Base-by-base conservation (phyloP, 2,888 invertebrate species). In the Odiellus spinosus region DNA sequence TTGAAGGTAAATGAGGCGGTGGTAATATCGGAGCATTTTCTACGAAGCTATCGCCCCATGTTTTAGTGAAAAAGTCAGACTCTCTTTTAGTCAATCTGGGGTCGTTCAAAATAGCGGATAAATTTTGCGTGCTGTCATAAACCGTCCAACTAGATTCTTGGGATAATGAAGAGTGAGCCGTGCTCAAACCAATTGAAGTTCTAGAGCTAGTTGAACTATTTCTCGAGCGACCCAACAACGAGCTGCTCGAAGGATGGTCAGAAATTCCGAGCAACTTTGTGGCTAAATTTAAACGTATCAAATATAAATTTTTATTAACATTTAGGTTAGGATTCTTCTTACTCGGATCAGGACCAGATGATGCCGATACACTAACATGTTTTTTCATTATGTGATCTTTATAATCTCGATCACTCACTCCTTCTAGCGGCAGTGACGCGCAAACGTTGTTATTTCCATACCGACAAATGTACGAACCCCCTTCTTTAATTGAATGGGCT, bases 41-140 rank as follows among this genome's bases (percentile, higher is more conserved):
- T 17, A 88, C 76, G 67, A 98, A 98, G 49, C 77, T 74, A 60
- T 93, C 93, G 40, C 98, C 96, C 96, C 96, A 98, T 52, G 90
- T 90, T 66, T 87, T 88, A 0, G 91, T 91, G 62, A 98, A 91
- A 62, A 98, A 88, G 66, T 91, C 74, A 59, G 63, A 83, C 67
- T 90, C 95, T 55, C 90, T 82, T 61, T 81, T 78, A 32, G 64
- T 60, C 26, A 67, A 63, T 53, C 81, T 80, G 0, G 95, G 95
- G 67, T 96, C 93, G 69, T 93, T 95, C 52, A 96, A 73, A 55
- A 90, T 90, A 48, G 93, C 90, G 34, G 95, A 87, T 55, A 96
- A 73, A 68, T 93, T 95, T 68, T 93, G 93, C 44, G 85, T 78
- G 44, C 91, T 85, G 43, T 85, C 83, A 67, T 82, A 91, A 49